Evolutionary conservation across 53 echinoderm and acorn worm species (phyloP).

Genomic region (Pentamera pediparva): DNA sequence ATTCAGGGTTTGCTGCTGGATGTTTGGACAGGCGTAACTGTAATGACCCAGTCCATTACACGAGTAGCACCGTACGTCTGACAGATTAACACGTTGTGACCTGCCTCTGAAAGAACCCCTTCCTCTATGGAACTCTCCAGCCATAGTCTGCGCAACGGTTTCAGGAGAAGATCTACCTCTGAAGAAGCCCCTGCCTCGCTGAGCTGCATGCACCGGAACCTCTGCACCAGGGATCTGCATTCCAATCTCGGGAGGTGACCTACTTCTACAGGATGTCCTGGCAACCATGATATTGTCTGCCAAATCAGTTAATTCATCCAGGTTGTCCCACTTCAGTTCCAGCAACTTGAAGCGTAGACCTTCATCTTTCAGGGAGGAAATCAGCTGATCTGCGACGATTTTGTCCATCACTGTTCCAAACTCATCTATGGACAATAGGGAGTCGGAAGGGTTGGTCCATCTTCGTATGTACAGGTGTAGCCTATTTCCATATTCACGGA

Average conservation of each 20-base stretch:
- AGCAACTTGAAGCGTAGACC: neutral
- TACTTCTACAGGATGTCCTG: neutral
- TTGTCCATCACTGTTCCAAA: neutral
- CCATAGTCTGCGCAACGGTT: too few species aligned
- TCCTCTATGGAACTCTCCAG: too few species aligned
- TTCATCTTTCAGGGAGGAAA: constrained; percentile 8
- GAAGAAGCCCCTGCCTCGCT: too few species aligned
- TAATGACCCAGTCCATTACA: neutral
- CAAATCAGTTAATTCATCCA: neutral
- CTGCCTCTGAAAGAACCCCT: neutral
- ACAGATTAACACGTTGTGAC: neutral
- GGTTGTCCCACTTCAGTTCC: neutral
- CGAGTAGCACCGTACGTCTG: neutral
- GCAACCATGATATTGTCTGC: constrained; percentile 20
- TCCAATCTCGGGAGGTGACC: too few species aligned
- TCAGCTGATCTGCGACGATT: constrained; percentile 7
- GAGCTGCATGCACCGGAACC: too few species aligned
- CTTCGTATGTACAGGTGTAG: neutral
- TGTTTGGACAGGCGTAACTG: neutral
- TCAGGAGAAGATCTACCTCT: too few species aligned
- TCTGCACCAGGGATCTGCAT: too few species aligned
- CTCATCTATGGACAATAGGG: neutral
- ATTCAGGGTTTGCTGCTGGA: neutral
- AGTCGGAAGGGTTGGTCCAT: neutral
- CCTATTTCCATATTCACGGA: neutral